Conservation (phyloP, 2,888 invertebrate genomes). For the Cremastinae sp. region DNA sequence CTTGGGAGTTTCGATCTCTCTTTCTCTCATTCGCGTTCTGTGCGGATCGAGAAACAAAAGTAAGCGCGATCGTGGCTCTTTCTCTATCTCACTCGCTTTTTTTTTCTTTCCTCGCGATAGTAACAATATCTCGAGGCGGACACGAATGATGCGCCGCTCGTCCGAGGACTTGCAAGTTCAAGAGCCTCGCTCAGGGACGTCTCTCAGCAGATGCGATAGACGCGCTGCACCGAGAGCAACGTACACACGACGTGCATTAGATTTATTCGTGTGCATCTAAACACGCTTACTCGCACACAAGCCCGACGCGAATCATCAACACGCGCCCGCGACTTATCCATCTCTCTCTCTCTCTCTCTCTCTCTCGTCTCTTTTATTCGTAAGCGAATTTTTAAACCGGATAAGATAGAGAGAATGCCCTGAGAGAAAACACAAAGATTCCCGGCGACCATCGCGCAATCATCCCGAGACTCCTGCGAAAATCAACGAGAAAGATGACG, state of each 20-base stretch:
- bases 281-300: conserved; percentile 4
- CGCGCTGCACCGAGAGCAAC: conserved; percentile 4
- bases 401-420: conserved; percentile 73
- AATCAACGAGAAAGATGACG: conserved; percentile 40
- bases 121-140: conserved; percentile 74
- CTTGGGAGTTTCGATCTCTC: conserved; percentile 64
- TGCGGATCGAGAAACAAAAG: conserved; percentile 63
- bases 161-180: conserved; percentile 75
- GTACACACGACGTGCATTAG: neutral
- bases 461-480: conserved; percentile 24
- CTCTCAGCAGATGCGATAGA: conserved; percentile 60
- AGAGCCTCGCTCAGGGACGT: conserved; percentile 79
- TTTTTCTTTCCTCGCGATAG: conserved; percentile 71
- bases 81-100: conserved; percentile 57
- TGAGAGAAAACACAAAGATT: conserved; percentile 62
- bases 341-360: conserved; percentile 51
- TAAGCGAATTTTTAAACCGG: conserved; percentile 78
- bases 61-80: conserved; percentile 55
- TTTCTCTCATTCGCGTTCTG: conserved; percentile 56
- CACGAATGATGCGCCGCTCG: conserved; percentile 61
- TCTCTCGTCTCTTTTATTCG: conserved; percentile 59
- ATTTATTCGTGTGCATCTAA: conserved; percentile 24
- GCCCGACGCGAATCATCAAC: conserved; percentile 21
- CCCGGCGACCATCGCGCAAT: conserved; percentile 15
- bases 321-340: too few relatives aligned